Evolutionary conservation across 1,140 invertebrate genomes (phyloP).

Genomic region (Hylyphantes graminicola): DNA sequence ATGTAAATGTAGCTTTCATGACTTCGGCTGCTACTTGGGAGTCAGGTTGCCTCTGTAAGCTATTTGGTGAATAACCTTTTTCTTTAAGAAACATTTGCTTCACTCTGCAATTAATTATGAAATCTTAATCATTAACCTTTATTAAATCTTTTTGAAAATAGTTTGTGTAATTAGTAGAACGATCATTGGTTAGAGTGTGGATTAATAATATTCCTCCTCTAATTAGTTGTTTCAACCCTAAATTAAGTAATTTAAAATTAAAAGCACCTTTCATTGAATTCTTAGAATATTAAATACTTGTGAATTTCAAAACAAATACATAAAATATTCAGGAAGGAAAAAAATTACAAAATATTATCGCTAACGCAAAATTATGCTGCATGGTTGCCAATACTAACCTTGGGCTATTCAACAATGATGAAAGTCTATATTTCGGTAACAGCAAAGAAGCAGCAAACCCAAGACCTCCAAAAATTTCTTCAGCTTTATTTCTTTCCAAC

Average conservation of each 20-base stretch:
- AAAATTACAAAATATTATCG: too few relatives aligned
- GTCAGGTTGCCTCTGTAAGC: conserved; percentile 54
- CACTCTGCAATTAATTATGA: conserved; percentile 25
- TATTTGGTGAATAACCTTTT: conserved; percentile 57
- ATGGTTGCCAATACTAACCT: conserved; percentile 28
- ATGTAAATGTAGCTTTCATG: conserved; percentile 56
- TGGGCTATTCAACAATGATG: conserved; percentile 58
- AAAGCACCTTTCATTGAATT: too few relatives aligned
- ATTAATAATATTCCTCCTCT: too few relatives aligned
- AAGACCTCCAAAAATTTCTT: conserved; percentile 60
- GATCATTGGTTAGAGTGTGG: too few relatives aligned
- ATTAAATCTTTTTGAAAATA: too few relatives aligned
- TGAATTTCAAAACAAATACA: too few relatives aligned
- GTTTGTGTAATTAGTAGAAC: background rate
- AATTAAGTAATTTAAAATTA: too few relatives aligned
- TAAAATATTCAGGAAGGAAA: too few relatives aligned
- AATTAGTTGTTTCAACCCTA: too few relatives aligned
- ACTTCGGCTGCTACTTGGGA: conserved; percentile 55
- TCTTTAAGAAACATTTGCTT: conserved; percentile 60
- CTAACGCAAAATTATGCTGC: too few relatives aligned
- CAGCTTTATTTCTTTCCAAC: conserved; percentile 52
- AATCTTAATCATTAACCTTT: too few relatives aligned
- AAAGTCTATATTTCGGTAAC: conserved; percentile 57
- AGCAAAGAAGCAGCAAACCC: conserved; percentile 52
- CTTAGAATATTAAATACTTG: too few relatives aligned